These are phyloP conservation scores for Nyctalus aviator DNA, from an alignment of 2,797 vertebrate genomes.

Conservation along the genomic window DNA sequence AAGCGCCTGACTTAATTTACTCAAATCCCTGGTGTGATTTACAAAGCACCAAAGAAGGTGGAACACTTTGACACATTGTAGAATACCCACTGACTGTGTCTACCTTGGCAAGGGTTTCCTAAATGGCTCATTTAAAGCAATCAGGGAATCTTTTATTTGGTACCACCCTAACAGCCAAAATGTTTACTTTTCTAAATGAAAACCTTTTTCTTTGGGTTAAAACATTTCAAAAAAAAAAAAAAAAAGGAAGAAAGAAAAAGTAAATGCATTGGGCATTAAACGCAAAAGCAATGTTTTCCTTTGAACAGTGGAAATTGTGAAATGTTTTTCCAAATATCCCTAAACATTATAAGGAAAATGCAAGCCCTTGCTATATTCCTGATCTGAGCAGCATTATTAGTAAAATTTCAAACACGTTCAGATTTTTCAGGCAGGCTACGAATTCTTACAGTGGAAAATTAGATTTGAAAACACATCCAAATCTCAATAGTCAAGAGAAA, in stretches of 20 bases:
- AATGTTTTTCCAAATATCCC: slow-evolving; percentile 67
- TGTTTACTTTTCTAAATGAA: slow-evolving; percentile 81
- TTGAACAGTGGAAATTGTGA: slow-evolving; percentile 53
- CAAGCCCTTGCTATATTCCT: slow-evolving; percentile 59
- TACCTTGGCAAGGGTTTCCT: slow-evolving; percentile 74
- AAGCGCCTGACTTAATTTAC: slow-evolving; percentile 75
- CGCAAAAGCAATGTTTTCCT: slow-evolving; percentile 62
- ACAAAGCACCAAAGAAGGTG: slow-evolving; percentile 76
- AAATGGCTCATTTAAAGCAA: slow-evolving; percentile 81
- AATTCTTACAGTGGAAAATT: neutral
- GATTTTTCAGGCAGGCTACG: slow-evolving; percentile 3
- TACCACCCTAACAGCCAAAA: slow-evolving; percentile 73
- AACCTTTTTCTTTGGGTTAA: slow-evolving; percentile 70
- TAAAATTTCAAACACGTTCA: slow-evolving; percentile 30
- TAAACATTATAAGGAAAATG: slow-evolving; percentile 55
- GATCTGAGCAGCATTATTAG: slow-evolving; percentile 29
- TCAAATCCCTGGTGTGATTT: slow-evolving; percentile 78
- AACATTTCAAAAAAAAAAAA: slow-evolving; percentile 61
- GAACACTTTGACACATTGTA: slow-evolving; percentile 70
- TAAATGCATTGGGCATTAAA: slow-evolving; percentile 67
- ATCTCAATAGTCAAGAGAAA: neutral
- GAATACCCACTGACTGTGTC: slow-evolving; percentile 56
- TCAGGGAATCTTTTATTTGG: slow-evolving; percentile 78
- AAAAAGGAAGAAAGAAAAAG: neutral
- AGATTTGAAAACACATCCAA: slow-evolving; percentile 17